Conservation (phyloP, 2,888 invertebrate species). For the Hypomecis punctinalis region DNA sequence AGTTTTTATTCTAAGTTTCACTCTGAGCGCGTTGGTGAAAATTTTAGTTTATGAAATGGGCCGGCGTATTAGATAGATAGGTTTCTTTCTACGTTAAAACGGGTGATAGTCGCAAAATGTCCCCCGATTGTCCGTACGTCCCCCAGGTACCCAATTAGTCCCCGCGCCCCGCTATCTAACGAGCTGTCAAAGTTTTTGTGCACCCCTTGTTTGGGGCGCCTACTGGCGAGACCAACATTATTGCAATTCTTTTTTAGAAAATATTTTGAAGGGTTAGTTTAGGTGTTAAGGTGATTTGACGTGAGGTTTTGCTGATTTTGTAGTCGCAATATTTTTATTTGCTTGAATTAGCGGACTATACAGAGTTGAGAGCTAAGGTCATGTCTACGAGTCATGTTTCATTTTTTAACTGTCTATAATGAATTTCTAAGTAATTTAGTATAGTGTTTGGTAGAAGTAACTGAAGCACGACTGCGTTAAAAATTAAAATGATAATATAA, state of each 20-base stretch:
- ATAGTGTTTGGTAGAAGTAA: too few relatives aligned
- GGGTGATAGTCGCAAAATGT: constrained; percentile 37
- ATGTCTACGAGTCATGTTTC: too few relatives aligned
- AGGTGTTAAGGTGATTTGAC: background rate
- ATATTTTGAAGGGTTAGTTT: constrained; percentile 12
- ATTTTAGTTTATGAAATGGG: background rate
- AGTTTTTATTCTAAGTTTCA: background rate
- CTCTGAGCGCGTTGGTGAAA: too few relatives aligned
- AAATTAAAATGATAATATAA: too few relatives aligned
- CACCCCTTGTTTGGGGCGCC: constrained; percentile 62
- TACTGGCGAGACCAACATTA: constrained; percentile 45
- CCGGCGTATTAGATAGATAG: background rate
- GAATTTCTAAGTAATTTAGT: too few relatives aligned
- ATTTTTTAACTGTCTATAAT: too few relatives aligned
- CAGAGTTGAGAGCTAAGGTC: too few relatives aligned
- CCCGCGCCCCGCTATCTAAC: constrained; percentile 57
- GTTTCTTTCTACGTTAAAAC: constrained; percentile 28
- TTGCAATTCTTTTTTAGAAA: constrained; percentile 34
- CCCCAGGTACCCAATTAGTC: constrained; percentile 75
- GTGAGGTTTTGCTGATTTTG: background rate
- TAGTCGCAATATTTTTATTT: too few relatives aligned
- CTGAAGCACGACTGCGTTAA: too few relatives aligned
- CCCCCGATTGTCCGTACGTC: constrained; percentile 42
- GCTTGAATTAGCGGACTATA: too few relatives aligned
- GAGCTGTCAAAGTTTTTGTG: constrained; percentile 78